A percentile compares a stretch with the other conserved stretches of the same genome.
phyloP scores from a whole-genome alignment of 2,113 vertebrate species.

The Mystacornis crossleyi region DNA sequence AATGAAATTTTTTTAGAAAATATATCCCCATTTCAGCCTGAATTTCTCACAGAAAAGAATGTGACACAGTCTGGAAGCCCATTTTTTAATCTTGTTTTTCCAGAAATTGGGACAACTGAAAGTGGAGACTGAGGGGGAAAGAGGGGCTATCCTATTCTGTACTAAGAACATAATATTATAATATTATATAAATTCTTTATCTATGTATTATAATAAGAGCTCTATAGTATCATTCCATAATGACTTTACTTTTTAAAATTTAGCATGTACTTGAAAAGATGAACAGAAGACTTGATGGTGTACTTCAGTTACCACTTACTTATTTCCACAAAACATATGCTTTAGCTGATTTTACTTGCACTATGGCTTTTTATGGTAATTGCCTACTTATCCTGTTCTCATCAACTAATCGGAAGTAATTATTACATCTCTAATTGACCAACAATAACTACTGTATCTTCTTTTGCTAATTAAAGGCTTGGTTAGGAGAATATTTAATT shows the following conservation, averaged over 20 bases:
- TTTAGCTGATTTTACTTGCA: not conserved
- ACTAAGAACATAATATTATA: not conserved
- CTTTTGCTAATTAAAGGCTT: constrained; percentile 43
- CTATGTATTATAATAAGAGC: not conserved
- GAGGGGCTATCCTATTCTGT: not conserved
- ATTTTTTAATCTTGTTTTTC: not conserved
- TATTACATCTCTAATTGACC: constrained; percentile 49
- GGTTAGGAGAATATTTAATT: constrained; percentile 39
- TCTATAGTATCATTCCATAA: not conserved
- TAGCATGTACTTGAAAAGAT: not conserved
- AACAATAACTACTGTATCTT: constrained; percentile 25
- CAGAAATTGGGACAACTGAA: not conserved
- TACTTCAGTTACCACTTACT: not conserved
- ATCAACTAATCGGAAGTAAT: constrained; percentile 3
- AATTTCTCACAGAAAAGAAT: not conserved
- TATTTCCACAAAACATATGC: not conserved
- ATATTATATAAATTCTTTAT: not conserved
- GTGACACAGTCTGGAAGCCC: not conserved
- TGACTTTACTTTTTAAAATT: not conserved
- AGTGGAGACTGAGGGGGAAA: not conserved
- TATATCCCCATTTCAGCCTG: not conserved
- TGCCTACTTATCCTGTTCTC: not conserved
- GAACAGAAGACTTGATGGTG: not conserved
- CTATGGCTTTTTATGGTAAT: constrained; percentile 34
- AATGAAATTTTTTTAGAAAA: not conserved